Evolutionary conservation across 2,113 vertebrate genomes (phyloP).

Genomic region (Dromas ardeola): DNA sequence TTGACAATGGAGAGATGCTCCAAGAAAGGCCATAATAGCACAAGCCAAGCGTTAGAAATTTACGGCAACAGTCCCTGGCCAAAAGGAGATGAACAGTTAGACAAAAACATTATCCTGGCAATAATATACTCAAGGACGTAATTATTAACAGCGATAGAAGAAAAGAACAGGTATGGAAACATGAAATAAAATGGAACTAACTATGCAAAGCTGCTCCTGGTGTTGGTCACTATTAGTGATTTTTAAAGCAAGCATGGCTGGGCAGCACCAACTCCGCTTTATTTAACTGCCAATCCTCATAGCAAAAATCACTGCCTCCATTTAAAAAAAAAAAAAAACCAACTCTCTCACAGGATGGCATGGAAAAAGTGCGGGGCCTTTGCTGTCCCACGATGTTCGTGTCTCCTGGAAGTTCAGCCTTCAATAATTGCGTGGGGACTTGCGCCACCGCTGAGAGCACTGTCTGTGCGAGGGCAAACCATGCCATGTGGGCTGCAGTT

Average conservation of each 20-base stretch:
- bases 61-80: neutral
- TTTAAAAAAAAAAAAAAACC: neutral
- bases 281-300: neutral
- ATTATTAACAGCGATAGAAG: neutral
- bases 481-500: fast-evolving
- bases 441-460: neutral
- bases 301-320: neutral
- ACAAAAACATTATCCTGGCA: neutral
- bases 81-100: neutral
- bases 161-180: neutral
- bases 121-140: neutral
- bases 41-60: neutral
- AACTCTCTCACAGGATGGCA: neutral
- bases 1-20: neutral
- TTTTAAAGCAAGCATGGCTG: neutral
- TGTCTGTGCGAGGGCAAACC: neutral
- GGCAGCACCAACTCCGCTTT: neutral
- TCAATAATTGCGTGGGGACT: fast-evolving
- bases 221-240: neutral
- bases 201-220: neutral
- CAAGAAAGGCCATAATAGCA: neutral
- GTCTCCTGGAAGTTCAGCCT: neutral
- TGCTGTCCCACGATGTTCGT: neutral
- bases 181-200: neutral
- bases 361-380: neutral